phyloP scores from a whole-genome alignment of 2,888 invertebrate species.

The Petrolisthes manimaculis region DNA sequence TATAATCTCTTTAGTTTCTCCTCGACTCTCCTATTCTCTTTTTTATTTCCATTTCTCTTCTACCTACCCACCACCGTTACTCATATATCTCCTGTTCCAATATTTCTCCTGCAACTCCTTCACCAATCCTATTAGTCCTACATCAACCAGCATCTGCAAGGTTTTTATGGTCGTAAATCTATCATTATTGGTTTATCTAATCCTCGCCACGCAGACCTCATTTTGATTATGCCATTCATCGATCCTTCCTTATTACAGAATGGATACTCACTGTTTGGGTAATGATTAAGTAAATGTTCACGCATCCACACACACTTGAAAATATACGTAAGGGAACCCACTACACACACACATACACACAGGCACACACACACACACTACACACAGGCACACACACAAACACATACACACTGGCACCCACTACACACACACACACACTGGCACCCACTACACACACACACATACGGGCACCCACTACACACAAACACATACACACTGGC shows the following conservation, averaged over 20 bases:
- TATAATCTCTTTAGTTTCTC: neutral
- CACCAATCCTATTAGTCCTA: neutral
- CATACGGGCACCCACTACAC: neutral
- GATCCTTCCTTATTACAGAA: too few species aligned
- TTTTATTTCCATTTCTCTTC: neutral
- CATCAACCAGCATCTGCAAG: too few species aligned
- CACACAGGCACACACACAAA: neutral
- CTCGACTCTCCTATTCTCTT: neutral
- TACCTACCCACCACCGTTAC: neutral
- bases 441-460: neutral
- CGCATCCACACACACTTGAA: neutral
- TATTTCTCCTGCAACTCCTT: neutral
- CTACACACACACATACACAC: neutral
- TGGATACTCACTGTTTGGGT: too few species aligned
- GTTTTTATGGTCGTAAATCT: too few species aligned
- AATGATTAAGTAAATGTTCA: too few species aligned
- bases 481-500: neutral
- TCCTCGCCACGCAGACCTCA: too few species aligned
- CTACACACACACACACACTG: neutral
- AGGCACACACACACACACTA: constrained; percentile 1
- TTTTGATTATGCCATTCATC: too few species aligned
- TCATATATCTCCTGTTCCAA: neutral
- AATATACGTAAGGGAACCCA: neutral
- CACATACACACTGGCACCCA: neutral
- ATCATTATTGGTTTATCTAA: too few species aligned